Base-by-base conservation (phyloP, 2,797 vertebrate genomes). In the Coracias cyanogaster region DNA sequence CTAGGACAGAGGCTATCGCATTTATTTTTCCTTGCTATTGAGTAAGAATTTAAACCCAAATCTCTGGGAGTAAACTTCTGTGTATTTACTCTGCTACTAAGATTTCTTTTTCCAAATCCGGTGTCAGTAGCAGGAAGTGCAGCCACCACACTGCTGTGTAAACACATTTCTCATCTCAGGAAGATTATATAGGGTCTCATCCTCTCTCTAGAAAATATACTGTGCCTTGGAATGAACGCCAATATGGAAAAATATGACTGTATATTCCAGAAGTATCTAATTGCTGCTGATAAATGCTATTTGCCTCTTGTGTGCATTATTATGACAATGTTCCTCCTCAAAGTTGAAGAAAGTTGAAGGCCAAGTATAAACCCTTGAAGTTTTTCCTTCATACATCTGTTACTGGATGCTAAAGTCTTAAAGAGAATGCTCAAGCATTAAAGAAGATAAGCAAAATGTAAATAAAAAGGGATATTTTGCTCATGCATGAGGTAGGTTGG, bases 11-110 rank as follows among this genome's bases (percentile, higher is more conserved):
- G 82, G 70, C 54, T 57, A 41, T 83, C 49, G 0, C 69, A 48
- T 78, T 93, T 90, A 83, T 61, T 91, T 94, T 92, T 78, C 58
- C 82, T 76, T 67, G 41, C 39, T 80, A 49, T 46, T 69, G 83
- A 64, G 41, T 54, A 49, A 87, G 70, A 86, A 43, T 82, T 84
- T 77, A 67, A 90, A 76, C 45, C 37, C 1, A 7, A 25, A 41
- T 57, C 67, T 73, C 76, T 81, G 79, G 49, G 45, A 94, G 57
- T 83, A 78, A 95, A 29, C 65, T 60, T 12, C 74, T 78, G 26
- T 7, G 49, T 78, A 6, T 91, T 93, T 77, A 60, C 58, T 37
- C 61, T 41, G 82, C 86, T 89, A 9, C 41, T 41, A 61, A 64
- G 55, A 58, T 21, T 14, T 33, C 17, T 52, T 64, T 57, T 46